These are phyloP conservation scores for Crocodylus rhombifer DNA, from an alignment of 2,797 vertebrate species.

Conservation along the genomic window DNA sequence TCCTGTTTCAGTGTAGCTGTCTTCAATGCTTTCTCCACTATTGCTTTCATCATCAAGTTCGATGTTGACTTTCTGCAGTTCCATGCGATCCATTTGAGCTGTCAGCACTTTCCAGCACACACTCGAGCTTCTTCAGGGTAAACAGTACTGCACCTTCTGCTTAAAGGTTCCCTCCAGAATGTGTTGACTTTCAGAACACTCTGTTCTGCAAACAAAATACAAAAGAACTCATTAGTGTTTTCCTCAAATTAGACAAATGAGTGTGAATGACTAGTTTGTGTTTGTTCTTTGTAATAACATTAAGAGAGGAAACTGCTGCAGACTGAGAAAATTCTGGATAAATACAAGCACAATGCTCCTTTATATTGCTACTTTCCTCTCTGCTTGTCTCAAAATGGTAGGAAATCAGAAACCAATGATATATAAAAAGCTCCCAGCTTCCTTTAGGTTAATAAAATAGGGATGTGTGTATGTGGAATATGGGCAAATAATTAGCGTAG, in stretches of 20 bases:
- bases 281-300: constrained; percentile 27
- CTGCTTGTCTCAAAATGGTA: constrained; percentile 6
- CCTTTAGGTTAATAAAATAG: neutral
- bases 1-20: constrained; percentile 80
- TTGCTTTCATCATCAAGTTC: constrained; percentile 88
- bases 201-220: constrained; percentile 82
- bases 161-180: constrained; percentile 59
- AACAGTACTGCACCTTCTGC: constrained; percentile 72
- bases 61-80: constrained; percentile 91
- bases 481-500: too few species aligned
- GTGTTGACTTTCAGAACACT: constrained; percentile 72
- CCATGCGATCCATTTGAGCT: constrained; percentile 90
- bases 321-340: constrained; percentile 41
- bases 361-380: constrained; percentile 13
- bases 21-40: constrained; percentile 89
- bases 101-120: constrained; percentile 76
- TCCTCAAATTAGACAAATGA: constrained; percentile 70
- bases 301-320: constrained; percentile 19
- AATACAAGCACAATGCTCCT: constrained; percentile 3
- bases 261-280: constrained; percentile 39
- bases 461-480: too few species aligned
- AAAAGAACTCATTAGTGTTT: constrained; percentile 70
- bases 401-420: neutral
- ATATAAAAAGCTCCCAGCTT: neutral
- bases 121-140: constrained; percentile 74